Evolutionary conservation across 2,113 vertebrate genomes (phyloP).

Genomic region (Rhadina sibilatrix): DNA sequence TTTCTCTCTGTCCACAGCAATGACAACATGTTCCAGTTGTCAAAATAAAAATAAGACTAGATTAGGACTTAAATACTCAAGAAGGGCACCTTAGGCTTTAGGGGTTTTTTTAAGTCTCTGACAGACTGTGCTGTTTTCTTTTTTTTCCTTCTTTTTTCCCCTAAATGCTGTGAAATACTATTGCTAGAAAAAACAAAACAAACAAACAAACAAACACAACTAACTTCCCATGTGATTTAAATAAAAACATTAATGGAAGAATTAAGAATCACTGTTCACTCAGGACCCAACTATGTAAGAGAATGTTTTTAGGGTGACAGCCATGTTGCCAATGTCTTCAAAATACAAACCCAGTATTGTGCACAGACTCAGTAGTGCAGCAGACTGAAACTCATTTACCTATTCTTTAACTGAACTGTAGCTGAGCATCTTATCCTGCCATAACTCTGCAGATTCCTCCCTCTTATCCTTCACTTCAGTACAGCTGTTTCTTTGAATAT

Average conservation of each 20-base stretch:
- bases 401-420: not conserved
- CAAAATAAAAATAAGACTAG: not conserved
- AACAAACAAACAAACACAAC: no score
- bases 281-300: not conserved
- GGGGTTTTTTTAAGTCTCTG: not conserved
- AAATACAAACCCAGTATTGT: not conserved
- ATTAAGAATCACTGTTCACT: not conserved
- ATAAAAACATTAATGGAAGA: not conserved
- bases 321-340: not conserved
- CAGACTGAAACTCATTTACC: not conserved
- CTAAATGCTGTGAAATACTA: not conserved
- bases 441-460: not conserved
- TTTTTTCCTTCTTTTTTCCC: accelerated
- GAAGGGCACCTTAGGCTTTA: not conserved
- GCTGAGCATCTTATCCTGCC: not conserved
- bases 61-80: not conserved
- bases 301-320: not conserved
- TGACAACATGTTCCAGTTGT: not conserved
- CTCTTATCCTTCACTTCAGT: not conserved
- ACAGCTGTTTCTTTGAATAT: not conserved
- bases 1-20: not conserved
- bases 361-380: not conserved
- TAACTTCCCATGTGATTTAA: not conserved
- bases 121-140: not conserved
- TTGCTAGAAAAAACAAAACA: not conserved